phyloP scores from a whole-genome alignment of 2,888 invertebrate species.

The Furcula furcula region DNA sequence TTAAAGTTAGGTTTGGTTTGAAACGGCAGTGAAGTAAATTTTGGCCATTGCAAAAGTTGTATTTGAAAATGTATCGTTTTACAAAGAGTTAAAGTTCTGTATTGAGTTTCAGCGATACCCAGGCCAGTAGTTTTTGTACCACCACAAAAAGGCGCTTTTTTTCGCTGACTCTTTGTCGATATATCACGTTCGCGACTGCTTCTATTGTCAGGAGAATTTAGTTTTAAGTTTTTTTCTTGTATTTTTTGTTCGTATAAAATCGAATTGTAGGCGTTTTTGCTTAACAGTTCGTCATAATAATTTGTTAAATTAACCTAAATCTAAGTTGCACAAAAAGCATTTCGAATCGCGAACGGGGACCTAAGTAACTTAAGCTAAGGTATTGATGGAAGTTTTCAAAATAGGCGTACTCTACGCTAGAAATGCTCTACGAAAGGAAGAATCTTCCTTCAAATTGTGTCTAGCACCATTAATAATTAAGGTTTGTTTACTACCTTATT shows the following conservation, averaged over 20 bases:
- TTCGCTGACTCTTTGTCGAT: conserved; percentile 20
- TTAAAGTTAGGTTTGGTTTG: too few relatives aligned
- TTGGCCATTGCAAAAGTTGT: too few relatives aligned
- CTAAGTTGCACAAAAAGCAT: neutral
- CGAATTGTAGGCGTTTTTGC: conserved; percentile 5
- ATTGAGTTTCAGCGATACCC: neutral
- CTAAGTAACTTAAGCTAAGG: too few relatives aligned
- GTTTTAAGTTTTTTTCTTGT: conserved; percentile 9
- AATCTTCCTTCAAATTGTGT: too few relatives aligned
- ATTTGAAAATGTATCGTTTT: too few relatives aligned
- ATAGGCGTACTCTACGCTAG: too few relatives aligned
- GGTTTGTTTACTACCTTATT: too few relatives aligned
- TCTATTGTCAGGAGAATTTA: conserved; percentile 23
- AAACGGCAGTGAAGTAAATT: too few relatives aligned
- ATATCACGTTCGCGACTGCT: conserved; percentile 25
- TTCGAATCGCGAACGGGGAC: neutral
- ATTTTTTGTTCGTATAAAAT: conserved; percentile 11
- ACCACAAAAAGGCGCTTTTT: conserved; percentile 9
- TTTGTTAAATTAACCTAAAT: neutral
- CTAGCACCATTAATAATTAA: too few relatives aligned
- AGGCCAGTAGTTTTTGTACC: conserved; percentile 6
- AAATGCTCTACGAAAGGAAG: too few relatives aligned
- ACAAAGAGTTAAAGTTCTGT: neutral
- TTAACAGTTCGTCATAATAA: conserved; percentile 4
- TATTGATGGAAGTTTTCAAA: too few relatives aligned